Base-by-base conservation (phyloP, 2,888 invertebrate genomes). In the Callinectes sapidus region DNA sequence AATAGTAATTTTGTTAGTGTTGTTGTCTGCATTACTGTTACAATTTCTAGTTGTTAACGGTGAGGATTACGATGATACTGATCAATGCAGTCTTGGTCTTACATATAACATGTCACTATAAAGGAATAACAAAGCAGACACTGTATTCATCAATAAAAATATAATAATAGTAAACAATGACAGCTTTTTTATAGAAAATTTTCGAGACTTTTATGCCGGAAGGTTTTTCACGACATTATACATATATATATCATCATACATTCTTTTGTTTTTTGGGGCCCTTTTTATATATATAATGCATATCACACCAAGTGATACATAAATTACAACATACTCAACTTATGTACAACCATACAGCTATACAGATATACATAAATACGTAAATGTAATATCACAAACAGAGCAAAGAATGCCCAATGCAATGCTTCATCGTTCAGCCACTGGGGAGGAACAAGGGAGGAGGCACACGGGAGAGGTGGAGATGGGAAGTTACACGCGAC, bases 301-400 rank as follows among this genome's bases (percentile, higher is more conserved):
- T 28, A 77, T 77, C 28, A 77, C 13, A 13, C 2, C 71, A 13
- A 77, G 5, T 77, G 71, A 77, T 77, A 81, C 81, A 81, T 81
- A 35, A 81, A 81, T 35, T 81, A 81, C 81, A 81, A 13, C 35
- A 81, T 81, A 81, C 81, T 35, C 32, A 23, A 81, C 81, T 35
- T 35, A 81, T 81, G 81, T 81, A 81, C 81, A 81, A 81, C 81
- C 81, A 81, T 81, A 81, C 81, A 35, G 14, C 13, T 35, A 81
- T 32, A 81, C 81, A 81, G 81, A 81, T 81, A 81, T 81, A 81
- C 35, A 81, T 81, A 81, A 81, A 81, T 81, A 81, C 81, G 81
- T 81, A 81, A 81, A 81, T 81, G 35, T 81, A 81, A 35, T 81
- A 81, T 81, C 81, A 81, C 81, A 81, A 81, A 2, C 14, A 16